A percentile compares a stretch with the other conserved stretches of the same genome.
phyloP scores from a whole-genome alignment of 2,888 invertebrate species.

The Imbricaverruca yamaguchii region DNA sequence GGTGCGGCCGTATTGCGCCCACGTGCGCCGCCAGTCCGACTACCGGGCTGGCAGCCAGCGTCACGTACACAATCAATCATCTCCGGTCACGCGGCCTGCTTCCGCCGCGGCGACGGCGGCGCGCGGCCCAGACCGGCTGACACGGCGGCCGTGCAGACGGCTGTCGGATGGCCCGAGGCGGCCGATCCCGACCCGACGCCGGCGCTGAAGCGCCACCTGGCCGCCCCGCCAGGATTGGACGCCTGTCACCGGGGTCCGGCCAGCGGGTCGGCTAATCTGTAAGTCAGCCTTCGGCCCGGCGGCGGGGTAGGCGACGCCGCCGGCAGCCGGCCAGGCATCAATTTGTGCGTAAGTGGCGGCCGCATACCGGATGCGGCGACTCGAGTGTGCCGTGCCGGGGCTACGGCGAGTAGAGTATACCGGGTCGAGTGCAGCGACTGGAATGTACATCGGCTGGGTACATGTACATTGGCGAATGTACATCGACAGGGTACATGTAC shows the following conservation, averaged over 20 bases:
- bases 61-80: too few species aligned
- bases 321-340: slow-evolving; percentile 8
- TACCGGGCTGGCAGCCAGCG: too few species aligned
- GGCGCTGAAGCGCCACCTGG: background rate
- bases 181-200: background rate
- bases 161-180: background rate
- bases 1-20: too few species aligned
- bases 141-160: background rate
- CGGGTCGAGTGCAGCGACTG: too few species aligned
- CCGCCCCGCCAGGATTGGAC: background rate
- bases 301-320: background rate
- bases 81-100: too few species aligned
- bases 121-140: background rate
- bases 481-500: too few species aligned
- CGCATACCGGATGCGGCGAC: background rate
- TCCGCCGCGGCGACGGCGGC: too few species aligned
- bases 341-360: background rate
- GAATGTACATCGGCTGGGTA: too few species aligned
- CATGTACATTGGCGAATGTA: too few species aligned
- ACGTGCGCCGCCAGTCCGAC: too few species aligned
- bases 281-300: background rate
- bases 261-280: background rate
- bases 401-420: too few species aligned
- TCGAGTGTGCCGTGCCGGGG: background rate
- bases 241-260: background rate